Base-by-base conservation (phyloP, 2,888 invertebrate species). In the Oscheius myriophilus region DNA sequence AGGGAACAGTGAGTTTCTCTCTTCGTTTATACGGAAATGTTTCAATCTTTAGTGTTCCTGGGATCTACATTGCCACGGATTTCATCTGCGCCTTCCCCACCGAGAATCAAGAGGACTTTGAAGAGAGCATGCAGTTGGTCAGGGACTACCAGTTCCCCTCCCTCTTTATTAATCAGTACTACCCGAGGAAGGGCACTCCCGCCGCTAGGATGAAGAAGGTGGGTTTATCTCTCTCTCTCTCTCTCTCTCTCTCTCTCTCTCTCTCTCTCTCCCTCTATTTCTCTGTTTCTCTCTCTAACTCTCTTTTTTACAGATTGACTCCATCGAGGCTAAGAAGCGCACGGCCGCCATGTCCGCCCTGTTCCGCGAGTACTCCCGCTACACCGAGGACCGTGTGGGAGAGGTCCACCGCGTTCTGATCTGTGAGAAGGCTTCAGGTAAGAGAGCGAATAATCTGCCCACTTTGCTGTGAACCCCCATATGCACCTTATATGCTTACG, bases 11-110 rank as follows among this genome's bases (percentile, higher is more conserved):
- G 80, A 87, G 76, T 55, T 23, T 51, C 18, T 49, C 69, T n/a
- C n/a, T n/a, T n/a, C n/a, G n/a, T 39, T 52, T 33, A 39, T 42
- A n/a, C 14, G 18, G 7, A 42, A 39, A 41, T 49, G 12, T n/a
- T 33, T 25, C 2, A 33, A 21, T 45, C 46, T 87, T 42, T 87
- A 93, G 93, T 75, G 94, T 97, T 0, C 91, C 93, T 0, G 93
- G 92, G 2, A 90, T 96, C 61, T 96, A 94, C 16, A 93, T 98
- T 84, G 96, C 96, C 0, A 98, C 97, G 0, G 97, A 98, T 87
- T 93, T 98, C 54, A 98, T 98, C 84, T 96, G 96, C 87, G 97
- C 97, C 0, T 98, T 97, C 88, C 98, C 98, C 0, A 95, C 94
- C 0, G 98, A 98, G 89, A 95, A 93, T 0, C 92, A 92, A 54